Percentiles rank a stretch among this genome's conserved stretches.
phyloP scores from a whole-genome alignment of 1,140 invertebrate species.

The Hermatobates lingyangjiaoensis region DNA sequence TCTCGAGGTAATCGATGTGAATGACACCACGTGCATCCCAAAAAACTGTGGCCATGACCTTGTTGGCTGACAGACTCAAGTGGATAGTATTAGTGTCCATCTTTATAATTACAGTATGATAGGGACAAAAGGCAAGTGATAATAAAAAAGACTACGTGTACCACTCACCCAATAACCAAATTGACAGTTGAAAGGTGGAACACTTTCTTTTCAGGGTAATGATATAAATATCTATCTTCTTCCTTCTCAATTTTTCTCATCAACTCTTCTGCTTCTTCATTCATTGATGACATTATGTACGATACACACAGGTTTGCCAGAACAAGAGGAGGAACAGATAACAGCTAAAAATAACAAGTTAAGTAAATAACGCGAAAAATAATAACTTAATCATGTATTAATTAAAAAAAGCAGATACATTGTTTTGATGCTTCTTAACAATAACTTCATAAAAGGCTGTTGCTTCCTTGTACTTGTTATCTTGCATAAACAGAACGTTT shows the following conservation, averaged over 20 bases:
- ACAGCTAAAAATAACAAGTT: constrained; percentile 41
- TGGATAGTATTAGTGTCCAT: background rate
- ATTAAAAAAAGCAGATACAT: constrained; percentile 33
- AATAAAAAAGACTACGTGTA: no score
- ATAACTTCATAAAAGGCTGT: constrained; percentile 97
- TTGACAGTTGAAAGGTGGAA: constrained; percentile 98
- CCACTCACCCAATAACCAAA: constrained; percentile 79
- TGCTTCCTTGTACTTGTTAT: constrained; percentile 95
- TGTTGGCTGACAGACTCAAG: background rate
- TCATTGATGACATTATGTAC: constrained; percentile 97
- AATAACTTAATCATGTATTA: background rate
- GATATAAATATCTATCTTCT: constrained; percentile 79
- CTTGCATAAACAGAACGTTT: constrained; percentile 98
- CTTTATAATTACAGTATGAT: no score
- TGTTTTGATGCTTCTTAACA: constrained; percentile 89
- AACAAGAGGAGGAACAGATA: constrained; percentile 89
- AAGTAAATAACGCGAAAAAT: background rate
- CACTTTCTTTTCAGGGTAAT: constrained; percentile 86
- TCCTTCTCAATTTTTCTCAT: constrained; percentile 98
- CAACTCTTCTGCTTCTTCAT: constrained; percentile 95
- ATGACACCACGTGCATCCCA: background rate
- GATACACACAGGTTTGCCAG: constrained; percentile 96
- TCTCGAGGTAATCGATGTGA: background rate
- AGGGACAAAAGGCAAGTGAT: no score
- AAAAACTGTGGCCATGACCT: background rate